Base-by-base conservation (phyloP, 30 jellyfish, hydroid and myxozoan species). In the Cassiopea andromeda region DNA sequence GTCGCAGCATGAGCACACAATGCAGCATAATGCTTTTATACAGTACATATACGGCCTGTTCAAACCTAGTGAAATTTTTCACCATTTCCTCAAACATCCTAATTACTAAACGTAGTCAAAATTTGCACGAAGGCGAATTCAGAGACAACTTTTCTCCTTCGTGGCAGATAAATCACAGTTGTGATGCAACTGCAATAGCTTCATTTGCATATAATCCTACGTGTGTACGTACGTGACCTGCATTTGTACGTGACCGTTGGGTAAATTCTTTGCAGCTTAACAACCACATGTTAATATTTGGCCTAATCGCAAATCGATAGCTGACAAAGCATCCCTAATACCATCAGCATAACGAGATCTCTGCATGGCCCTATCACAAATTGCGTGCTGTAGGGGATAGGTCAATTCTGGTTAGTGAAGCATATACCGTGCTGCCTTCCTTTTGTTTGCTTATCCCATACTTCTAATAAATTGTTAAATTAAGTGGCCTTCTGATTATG, bases 331-430 rank as follows among this genome's bases (percentile, higher is more conserved):
- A 48, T 16, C 15, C 74, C 82, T 76, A 86, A 73, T 78, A n/a
- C 83, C 87, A 47, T 77, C 80, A 59, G 50, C 84, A 48, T 75
- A 86, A 86, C 64, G 84, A 71, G 93, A 86, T 86, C 76, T 75
- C 13, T 68, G 48, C 72, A 18, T 19, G 78, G 67, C 69, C 88
- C 77, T 83, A 47, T 16, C 77, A 71, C 54, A 72, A 48, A 69
- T 50, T 50, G 91, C 91, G 73, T 69, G 91, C 91, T 14, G 69
- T 46, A 68, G 27, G 58, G 82, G 83, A 57, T 75, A 60, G 91
- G 91, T 83, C 91, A 83, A 48, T 73, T 12, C 17, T 77, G 91
- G 91, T 83, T 84, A 83, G 70, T 2, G 54, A 6, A 15, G 73
- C 78, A 72, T 73, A 66, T 78, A 48, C 15, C 70, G 74, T 44